Base-by-base conservation (phyloP, 2,888 invertebrate species). In the Nudaria mundana region DNA sequence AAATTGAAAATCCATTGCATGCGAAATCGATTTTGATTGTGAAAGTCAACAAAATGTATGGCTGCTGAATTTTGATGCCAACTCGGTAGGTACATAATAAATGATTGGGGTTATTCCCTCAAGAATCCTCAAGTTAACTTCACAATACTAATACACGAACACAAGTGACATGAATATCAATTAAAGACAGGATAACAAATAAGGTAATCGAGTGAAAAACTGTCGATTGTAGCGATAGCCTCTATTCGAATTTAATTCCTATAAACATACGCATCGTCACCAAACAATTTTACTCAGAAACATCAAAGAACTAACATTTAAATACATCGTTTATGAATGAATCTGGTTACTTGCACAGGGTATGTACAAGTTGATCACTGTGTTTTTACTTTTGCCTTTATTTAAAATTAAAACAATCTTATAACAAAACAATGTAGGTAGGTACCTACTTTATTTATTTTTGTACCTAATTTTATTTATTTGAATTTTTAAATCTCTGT, bases 1-100 rank as follows among this genome's bases (percentile, higher is more conserved):
- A 34, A 34, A 34, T 26, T 12, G n/a, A 11, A 10, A 10, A 35
- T 20, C 11, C 1, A 7, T 5, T 23, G 29, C 20, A 29, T 29
- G 24, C 14, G 29, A 12, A 25, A 44, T n/a, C 22, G 7, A 53
- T 40, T 47, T 44, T 44, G 28, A 37, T 16, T 20, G 56, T 45
- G 58, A 57, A 57, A 58, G 58, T 58, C 25, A 30, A 30, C 15
- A 25, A 25, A 38, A 24, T 14, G 31, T 4, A 46, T 53, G 42
- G 40, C 33, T 28, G 33, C 41, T 55, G 53, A 65, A 63, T 58
- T 34, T 29, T 48, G 37, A 56, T 42, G 40, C 53, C 57, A 48
- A 51, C 54, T 67, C 63, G 58, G 73, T 62, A 56, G 58, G 73
- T 62, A 56, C 57, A 58, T 66, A 56, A 76, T 69, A 52, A 60